Conservation (phyloP, 2,888 invertebrate species). For the Stenoptilia bipunctidactyla region DNA sequence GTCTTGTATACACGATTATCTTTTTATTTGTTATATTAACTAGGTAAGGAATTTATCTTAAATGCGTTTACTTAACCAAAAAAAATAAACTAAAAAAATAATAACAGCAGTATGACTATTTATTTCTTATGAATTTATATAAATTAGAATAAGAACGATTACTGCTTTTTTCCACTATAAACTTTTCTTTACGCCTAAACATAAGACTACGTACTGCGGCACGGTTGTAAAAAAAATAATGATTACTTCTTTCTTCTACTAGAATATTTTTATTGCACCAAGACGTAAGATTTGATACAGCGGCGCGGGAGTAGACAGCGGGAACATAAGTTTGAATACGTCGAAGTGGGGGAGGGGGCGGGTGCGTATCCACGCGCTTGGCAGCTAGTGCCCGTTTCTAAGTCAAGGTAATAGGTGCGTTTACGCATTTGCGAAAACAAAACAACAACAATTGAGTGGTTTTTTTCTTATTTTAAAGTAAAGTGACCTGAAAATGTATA, state of each 20-base stretch:
- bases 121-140: neutral
- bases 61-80: slow-evolving; percentile 1
- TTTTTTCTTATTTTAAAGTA: slow-evolving; percentile 2
- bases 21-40: slow-evolving; percentile 17
- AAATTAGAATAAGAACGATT: slow-evolving; percentile 1
- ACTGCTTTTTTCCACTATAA: slow-evolving; percentile 2
- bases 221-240: slow-evolving; percentile 3
- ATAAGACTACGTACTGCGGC: slow-evolving; percentile 2
- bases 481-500: slow-evolving; percentile 4
- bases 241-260: slow-evolving; percentile 6
- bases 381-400: neutral
- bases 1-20: slow-evolving; percentile 3
- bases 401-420: neutral
- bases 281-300: slow-evolving; percentile 5
- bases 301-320: slow-evolving; percentile 7
- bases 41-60: neutral
- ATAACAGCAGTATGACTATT: neutral
- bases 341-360: slow-evolving; percentile 2
- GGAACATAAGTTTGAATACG: slow-evolving; percentile 16
- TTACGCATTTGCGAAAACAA: slow-evolving; percentile 1
- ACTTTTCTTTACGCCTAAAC: neutral
- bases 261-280: slow-evolving; percentile 2
- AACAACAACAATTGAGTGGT: slow-evolving; percentile 1
- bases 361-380: slow-evolving; percentile 1
- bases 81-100: neutral